A percentile compares a stretch with the other conserved stretches of the same genome.
These are phyloP conservation scores for Brachypodius melanocephalos DNA, from an alignment of 2,113 vertebrate genomes.

Conservation along the genomic window DNA sequence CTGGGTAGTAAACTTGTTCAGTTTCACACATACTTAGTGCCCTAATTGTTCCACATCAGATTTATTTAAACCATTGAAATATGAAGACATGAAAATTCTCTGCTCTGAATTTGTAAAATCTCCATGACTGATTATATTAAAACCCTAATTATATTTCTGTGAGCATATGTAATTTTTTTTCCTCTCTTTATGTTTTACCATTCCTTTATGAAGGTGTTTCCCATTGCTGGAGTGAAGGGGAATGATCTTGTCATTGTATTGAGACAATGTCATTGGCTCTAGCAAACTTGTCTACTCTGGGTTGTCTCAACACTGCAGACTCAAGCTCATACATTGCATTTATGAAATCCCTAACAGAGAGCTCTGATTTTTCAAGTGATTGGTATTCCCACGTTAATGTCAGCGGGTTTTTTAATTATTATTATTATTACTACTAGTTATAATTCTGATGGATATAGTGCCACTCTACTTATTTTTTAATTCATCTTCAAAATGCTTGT, in stretches of 20 bases:
- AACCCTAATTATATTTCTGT: not conserved
- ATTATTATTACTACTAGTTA: not conserved
- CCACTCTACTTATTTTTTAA: not conserved
- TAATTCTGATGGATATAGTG: not conserved
- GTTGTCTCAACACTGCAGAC: not conserved
- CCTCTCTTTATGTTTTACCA: not conserved
- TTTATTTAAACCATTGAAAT: not conserved
- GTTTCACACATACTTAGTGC: not conserved
- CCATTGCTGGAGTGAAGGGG: not conserved
- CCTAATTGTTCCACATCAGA: not conserved
- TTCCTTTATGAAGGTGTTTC: not conserved
- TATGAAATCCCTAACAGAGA: not conserved
- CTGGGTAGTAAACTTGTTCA: not conserved
- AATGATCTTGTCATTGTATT: rapidly evolving
- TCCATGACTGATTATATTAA: not conserved
- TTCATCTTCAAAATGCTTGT: not conserved
- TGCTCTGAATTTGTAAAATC: not conserved
- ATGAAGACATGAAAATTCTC: not conserved
- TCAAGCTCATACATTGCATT: not conserved
- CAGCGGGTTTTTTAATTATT: not conserved
- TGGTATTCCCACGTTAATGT: not conserved
- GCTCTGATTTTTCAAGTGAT: not conserved
- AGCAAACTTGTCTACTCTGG: not conserved
- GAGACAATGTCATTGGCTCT: not conserved
- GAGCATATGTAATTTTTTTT: not conserved